phyloP scores from a whole-genome alignment of 1,140 invertebrate species.

The Tetramorium alpestre region DNA sequence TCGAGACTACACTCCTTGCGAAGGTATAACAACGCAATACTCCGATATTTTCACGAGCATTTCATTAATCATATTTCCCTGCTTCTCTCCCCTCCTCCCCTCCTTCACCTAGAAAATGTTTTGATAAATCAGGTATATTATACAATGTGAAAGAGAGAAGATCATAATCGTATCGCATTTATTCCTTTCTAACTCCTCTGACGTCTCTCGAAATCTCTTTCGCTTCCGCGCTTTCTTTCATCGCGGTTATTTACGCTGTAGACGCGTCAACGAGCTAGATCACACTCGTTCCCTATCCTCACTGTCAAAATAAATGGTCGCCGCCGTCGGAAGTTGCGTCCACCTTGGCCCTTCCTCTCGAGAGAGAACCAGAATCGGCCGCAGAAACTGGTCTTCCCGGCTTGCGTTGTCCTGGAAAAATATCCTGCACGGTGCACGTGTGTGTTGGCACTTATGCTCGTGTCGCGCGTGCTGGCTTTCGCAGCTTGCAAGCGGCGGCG shows the following conservation, averaged over 20 bases:
- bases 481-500: conserved; percentile 35
- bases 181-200: background rate
- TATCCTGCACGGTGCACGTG: conserved; percentile 49
- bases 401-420: conserved; percentile 53
- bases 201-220: conserved; percentile 19
- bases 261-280: conserved; percentile 59
- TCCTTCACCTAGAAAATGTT: background rate
- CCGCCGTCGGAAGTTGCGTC: conserved; percentile 60
- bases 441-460: conserved; percentile 54
- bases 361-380: conserved; percentile 54
- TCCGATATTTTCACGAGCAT: background rate
- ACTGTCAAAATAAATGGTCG: conserved; percentile 65
- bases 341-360: conserved; percentile 52
- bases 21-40: background rate
- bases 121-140: background rate
- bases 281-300: conserved; percentile 38
- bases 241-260: conserved; percentile 55
- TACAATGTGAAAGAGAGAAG: background rate
- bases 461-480: conserved; percentile 51
- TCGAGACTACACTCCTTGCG: background rate
- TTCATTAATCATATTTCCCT: background rate
- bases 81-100: background rate
- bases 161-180: background rate
- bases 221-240: conserved; percentile 42
- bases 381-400: conserved; percentile 62